Conservation (phyloP, 2,888 invertebrate genomes). For the Gasteruption jaculator region DNA sequence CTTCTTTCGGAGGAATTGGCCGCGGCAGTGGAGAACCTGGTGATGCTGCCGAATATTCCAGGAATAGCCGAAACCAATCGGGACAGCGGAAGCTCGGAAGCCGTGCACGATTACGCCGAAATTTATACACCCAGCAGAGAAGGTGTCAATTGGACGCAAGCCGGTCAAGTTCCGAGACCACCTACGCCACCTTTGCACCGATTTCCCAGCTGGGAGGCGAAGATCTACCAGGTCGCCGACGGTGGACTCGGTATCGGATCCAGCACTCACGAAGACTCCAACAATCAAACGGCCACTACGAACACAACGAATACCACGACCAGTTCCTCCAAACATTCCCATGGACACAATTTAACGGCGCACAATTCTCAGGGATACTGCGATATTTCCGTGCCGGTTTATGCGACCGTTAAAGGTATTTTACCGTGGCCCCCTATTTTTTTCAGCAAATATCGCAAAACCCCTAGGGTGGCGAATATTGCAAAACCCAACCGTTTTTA, state of each 20-base stretch:
- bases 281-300: conserved; percentile 41
- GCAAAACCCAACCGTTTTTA: too few species aligned
- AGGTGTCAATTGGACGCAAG: conserved; percentile 54
- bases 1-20: conserved; percentile 55
- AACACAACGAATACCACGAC: conserved; percentile 39
- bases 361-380: conserved; percentile 74
- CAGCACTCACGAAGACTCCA: conserved; percentile 44
- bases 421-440: neutral
- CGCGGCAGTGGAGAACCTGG: conserved; percentile 59
- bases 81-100: conserved; percentile 50
- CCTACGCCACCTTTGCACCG: conserved; percentile 90
- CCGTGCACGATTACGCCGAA: conserved; percentile 87
- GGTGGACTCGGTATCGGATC: conserved; percentile 49
- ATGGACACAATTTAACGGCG: conserved; percentile 47
- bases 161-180: conserved; percentile 58
- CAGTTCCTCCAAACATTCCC: conserved; percentile 48
- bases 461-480: too few species aligned
- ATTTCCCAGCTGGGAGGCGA: conserved; percentile 93
- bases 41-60: conserved; percentile 50
- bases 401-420: conserved; percentile 84
- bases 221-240: conserved; percentile 74
- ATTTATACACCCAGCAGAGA: conserved; percentile 90
- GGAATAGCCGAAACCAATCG: conserved; percentile 40
- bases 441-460: too few species aligned
- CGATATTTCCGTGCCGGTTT: conserved; percentile 90